Percentiles rank a stretch among this genome's conserved stretches.
phyloP scores from a whole-genome alignment of 1,140 invertebrate species.

The Oryzaephilus surinamensis region DNA sequence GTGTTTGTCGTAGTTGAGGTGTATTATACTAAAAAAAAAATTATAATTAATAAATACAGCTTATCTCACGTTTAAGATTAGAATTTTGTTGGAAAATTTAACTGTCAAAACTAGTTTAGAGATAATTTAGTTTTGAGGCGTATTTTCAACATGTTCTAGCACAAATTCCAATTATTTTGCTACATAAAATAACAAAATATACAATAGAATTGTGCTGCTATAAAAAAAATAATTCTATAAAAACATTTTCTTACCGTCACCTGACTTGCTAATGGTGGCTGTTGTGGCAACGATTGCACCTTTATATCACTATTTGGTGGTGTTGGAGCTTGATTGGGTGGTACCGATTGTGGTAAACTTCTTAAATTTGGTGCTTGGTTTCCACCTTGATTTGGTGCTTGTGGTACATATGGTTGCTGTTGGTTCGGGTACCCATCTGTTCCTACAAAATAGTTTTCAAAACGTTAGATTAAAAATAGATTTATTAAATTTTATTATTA shows the following conservation, averaged over 20 bases:
- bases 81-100: no score
- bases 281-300: slow-evolving; percentile 24
- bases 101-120: no score
- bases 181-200: slow-evolving; percentile 1
- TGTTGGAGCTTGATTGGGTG: slow-evolving; percentile 34
- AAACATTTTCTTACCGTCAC: not conserved
- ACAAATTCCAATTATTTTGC: slow-evolving; percentile 15
- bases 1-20: no score
- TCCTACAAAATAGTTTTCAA: slow-evolving; percentile 20
- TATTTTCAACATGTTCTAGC: slow-evolving; percentile 6
- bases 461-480: no score
- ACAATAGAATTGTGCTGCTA: not conserved
- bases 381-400: slow-evolving; percentile 24
- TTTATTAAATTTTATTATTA: no score
- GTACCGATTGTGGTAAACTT: slow-evolving; percentile 25
- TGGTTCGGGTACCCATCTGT: slow-evolving; percentile 18
- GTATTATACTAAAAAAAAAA: slow-evolving; percentile 1
- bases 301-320: slow-evolving; percentile 33
- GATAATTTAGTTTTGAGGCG: no score
- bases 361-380: slow-evolving; percentile 27
- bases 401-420: slow-evolving; percentile 13
- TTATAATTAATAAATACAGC: not conserved
- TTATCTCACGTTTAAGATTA: not conserved
- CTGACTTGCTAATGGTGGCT: slow-evolving; percentile 9
- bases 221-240: not conserved